Conservation (phyloP, 2,797 vertebrate species). For the Todus mexicanus region DNA sequence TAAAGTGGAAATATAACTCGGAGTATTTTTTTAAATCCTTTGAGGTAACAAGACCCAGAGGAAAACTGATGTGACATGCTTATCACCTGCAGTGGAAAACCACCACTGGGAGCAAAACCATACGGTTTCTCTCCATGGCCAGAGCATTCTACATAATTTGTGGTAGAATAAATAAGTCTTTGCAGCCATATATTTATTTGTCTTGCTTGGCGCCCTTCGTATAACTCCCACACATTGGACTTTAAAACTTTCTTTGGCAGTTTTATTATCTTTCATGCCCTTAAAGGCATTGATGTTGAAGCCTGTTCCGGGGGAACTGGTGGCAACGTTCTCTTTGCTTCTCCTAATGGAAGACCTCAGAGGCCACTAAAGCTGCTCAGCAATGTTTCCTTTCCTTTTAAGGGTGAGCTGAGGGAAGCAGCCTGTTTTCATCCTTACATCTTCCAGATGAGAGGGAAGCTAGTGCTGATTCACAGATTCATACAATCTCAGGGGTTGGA, state of each 20-base stretch:
- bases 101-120: not conserved
- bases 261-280: constrained; percentile 11
- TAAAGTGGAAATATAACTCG: not conserved
- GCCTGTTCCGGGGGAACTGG: not conserved
- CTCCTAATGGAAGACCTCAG: not conserved
- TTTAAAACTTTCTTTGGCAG: constrained; percentile 38
- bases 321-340: constrained; percentile 3
- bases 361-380: constrained; percentile 17
- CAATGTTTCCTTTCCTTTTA: not conserved
- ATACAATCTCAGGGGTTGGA: no score
- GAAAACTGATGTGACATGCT: not conserved
- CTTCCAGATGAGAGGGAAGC: not conserved
- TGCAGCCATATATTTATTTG: constrained; percentile 6
- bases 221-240: constrained; percentile 5
- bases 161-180: not conserved
- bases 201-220: not conserved
- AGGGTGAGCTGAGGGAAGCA: not conserved
- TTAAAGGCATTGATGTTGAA: not conserved
- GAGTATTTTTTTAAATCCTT: not conserved
- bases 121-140: not conserved
- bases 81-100: not conserved
- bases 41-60: not conserved
- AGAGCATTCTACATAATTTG: not conserved
- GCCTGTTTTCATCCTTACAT: constrained; percentile 22
- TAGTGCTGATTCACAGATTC: no score